phyloP scores from a whole-genome alignment of 2,888 invertebrate species.

The Silvanus unidentatus region DNA sequence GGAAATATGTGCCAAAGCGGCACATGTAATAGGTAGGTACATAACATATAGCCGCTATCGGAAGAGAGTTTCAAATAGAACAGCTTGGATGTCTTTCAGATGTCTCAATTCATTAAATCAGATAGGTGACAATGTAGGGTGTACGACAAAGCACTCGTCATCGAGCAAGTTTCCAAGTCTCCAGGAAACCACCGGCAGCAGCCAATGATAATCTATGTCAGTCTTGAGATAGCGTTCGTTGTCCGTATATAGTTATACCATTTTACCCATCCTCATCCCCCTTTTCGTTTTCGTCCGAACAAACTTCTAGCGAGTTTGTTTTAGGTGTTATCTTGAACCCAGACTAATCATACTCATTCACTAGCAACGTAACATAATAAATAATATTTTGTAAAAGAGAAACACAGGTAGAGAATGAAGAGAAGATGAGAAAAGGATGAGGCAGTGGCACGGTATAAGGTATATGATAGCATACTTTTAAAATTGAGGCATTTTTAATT shows the following conservation, averaged over 20 bases:
- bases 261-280: slow-evolving; percentile 2
- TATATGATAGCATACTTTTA: slow-evolving; percentile 7
- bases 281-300: not conserved
- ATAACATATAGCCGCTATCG: slow-evolving; percentile 22
- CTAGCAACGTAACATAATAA: slow-evolving; percentile 1
- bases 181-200: slow-evolving; percentile 42
- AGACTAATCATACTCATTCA: slow-evolving; percentile 1
- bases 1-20: slow-evolving; percentile 20
- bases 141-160: slow-evolving; percentile 41
- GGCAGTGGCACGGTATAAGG: no score
- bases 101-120: slow-evolving; percentile 39
- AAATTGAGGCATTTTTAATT: slow-evolving; percentile 46
- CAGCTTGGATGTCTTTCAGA: slow-evolving; percentile 35
- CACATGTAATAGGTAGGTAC: not conserved
- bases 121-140: slow-evolving; percentile 42
- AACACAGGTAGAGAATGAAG: no score
- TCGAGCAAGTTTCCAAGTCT: slow-evolving; percentile 44
- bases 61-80: slow-evolving; percentile 35
- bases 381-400: no score
- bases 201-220: slow-evolving; percentile 45
- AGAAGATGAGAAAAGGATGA: no score
- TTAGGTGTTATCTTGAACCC: slow-evolving; percentile 3
- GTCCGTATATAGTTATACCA: slow-evolving; percentile 14
- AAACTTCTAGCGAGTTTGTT: not conserved
- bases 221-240: slow-evolving; percentile 38